Percentiles rank a stretch among this genome's conserved stretches.
phyloP scores from a whole-genome alignment of 2,888 invertebrate genomes.

The Heliothis peltigera region DNA sequence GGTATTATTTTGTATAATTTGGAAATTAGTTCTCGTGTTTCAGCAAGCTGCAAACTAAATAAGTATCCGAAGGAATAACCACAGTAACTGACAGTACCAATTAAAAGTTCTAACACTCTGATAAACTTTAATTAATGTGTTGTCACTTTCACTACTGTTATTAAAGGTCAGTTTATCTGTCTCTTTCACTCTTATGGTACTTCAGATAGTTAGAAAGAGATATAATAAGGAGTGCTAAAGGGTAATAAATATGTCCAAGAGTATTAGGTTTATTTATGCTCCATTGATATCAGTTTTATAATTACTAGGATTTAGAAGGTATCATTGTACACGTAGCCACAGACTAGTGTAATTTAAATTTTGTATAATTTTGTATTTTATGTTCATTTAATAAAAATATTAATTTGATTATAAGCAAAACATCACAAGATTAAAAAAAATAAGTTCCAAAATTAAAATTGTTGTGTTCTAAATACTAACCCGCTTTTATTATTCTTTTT shows the following conservation, averaged over 20 bases:
- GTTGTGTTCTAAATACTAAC: too few relatives aligned
- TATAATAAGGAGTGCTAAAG: background rate
- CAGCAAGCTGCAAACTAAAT: conserved; percentile 30
- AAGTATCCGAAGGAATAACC: conserved; percentile 21
- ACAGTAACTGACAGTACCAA: conserved; percentile 52
- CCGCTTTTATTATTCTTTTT: conserved; percentile 3
- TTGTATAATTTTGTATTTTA: background rate
- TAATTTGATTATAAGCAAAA: too few relatives aligned
- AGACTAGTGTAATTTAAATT: background rate
- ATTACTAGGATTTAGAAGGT: background rate
- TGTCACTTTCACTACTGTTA: conserved; percentile 52
- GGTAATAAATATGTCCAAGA: conserved; percentile 40
- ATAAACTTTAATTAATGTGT: conserved; percentile 63
- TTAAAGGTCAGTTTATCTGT: conserved; percentile 32
- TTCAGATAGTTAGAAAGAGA: conserved; percentile 19
- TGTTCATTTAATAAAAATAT: too few relatives aligned
- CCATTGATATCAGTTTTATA: conserved; percentile 31
- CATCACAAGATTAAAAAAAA: too few relatives aligned
- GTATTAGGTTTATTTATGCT: conserved; percentile 35
- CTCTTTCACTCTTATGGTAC: conserved; percentile 5
- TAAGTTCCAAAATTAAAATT: too few relatives aligned
- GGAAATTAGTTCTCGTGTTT: conserved; percentile 12
- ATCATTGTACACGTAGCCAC: background rate
- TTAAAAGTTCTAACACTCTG: conserved; percentile 60
- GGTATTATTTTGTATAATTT: background rate